Evolutionary conservation across 2,888 invertebrate genomes (phyloP), one percentile per base, ranked within the genome.

Genomic region (Mimachlamys varia): DNA sequence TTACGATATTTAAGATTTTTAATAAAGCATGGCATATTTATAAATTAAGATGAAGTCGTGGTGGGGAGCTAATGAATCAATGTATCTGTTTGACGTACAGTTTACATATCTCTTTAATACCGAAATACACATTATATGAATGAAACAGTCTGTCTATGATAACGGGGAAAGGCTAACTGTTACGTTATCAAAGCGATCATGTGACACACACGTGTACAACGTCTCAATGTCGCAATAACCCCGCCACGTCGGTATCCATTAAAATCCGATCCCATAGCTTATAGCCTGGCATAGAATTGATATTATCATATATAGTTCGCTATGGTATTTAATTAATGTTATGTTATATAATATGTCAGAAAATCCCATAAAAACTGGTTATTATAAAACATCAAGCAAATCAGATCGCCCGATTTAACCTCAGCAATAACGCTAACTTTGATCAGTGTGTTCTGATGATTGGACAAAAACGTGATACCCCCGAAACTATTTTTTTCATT

Each of bases 291-390:
- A 10, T 27, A 33, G 12, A 27, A 10, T 27, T 22, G 7, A 58
- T 58, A 58, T 58, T 22, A 33, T 76, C 76, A 13, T 33, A 10
- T 76, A 22, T 27, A 10, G 76, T 76, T 76, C 12, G 76, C 76
- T 33, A 15, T 76, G 76, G 33, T 15, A 76, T 27, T 76, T 33
- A 33, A 76, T 76, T 76, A 76, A 76, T 76, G 12, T 7, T 33
- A 76, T 76, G 76, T 76, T 76, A 76, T 76, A 76, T 76, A 76
- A 76, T 76, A 76, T 33, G 76, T 76, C 13, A 76, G 27, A 53
- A 76, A 76, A 27, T 76, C 76, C 44, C 76, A 33, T 76, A 33
- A 76, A 76, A 76, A 33, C 33, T 22, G 12, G 76, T 76, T 76
- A 76, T 76, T 76, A 76, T 76, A 76, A 5, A 1, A 76, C 13